Conservation (phyloP, 2,797 vertebrate genomes). For the Chaetodon trifasciatus region DNA sequence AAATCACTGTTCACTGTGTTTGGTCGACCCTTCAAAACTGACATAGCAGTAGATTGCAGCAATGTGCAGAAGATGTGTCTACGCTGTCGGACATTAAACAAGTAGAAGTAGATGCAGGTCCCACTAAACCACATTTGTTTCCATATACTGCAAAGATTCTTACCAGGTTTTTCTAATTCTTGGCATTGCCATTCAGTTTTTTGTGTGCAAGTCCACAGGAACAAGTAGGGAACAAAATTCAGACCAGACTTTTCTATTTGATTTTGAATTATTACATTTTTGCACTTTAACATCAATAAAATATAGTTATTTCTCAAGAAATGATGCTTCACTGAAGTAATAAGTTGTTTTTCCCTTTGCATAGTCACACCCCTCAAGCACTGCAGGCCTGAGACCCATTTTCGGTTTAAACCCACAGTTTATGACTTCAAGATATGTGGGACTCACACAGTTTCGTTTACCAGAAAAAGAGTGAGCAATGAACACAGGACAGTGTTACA, state of each 20-base stretch:
- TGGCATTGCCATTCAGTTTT: not conserved
- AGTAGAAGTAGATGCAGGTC: slow-evolving; percentile 10
- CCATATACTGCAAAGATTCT: slow-evolving; percentile 3
- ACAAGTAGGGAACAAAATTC: not conserved
- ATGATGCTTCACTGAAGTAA: slow-evolving; percentile 7
- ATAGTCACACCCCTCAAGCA: slow-evolving; percentile 6
- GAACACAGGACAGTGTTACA: slow-evolving; percentile 9
- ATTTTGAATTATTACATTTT: not conserved
- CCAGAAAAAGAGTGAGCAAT: slow-evolving; percentile 46
- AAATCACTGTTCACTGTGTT: not conserved
- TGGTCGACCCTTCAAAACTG: not conserved
- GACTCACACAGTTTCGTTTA: slow-evolving; percentile 46
- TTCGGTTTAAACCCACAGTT: slow-evolving; percentile 32
- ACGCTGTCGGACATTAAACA: not conserved
- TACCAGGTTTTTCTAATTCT: not conserved
- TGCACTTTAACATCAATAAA: not conserved
- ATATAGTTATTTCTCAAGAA: not conserved
- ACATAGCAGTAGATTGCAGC: not conserved
- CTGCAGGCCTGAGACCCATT: slow-evolving; percentile 18
- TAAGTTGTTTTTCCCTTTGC: slow-evolving; percentile 7
- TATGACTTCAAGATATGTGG: slow-evolving; percentile 21
- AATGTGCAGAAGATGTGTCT: not conserved
- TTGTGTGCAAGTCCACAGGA: not conserved
- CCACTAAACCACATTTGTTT: slow-evolving; percentile 1
- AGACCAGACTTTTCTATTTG: not conserved